Conservation (phyloP, 2,888 invertebrate genomes). For the Acanthopleura granulata region DNA sequence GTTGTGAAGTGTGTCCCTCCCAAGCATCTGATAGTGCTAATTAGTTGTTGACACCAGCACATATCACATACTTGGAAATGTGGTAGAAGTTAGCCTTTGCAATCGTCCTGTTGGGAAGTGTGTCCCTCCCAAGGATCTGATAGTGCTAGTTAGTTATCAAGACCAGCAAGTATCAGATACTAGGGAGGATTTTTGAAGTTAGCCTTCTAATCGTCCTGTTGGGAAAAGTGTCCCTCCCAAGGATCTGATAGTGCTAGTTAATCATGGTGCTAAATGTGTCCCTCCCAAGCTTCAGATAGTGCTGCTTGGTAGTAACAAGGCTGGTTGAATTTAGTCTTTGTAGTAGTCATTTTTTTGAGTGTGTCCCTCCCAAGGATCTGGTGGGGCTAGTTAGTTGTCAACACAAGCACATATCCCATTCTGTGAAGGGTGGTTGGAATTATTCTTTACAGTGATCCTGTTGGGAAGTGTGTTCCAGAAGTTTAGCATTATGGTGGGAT, state of each 20-base stretch:
- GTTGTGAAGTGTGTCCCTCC: too few relatives aligned
- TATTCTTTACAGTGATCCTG: too few relatives aligned
- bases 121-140: neutral
- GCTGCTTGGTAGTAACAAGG: neutral
- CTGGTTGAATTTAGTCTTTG: too few relatives aligned
- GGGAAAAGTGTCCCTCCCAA: neutral
- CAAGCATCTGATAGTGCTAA: conserved; percentile 1
- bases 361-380: neutral
- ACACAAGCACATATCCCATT: neutral
- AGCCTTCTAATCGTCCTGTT: neutral
- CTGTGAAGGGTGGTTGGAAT: neutral
- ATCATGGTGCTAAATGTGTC: neutral
- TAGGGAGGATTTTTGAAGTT: neutral
- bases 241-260: neutral
- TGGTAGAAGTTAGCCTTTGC: too few relatives aligned
- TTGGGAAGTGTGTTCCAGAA: too few relatives aligned
- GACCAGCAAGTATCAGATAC: neutral
- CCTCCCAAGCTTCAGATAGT: neutral
- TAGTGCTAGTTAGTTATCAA: conserved; percentile 5
- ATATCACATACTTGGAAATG: too few relatives aligned
- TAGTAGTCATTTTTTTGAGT: neutral
- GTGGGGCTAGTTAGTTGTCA: neutral
- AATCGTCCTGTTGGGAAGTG: too few relatives aligned
- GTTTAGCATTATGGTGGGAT: too few relatives aligned
- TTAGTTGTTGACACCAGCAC: neutral